phyloP scores from a whole-genome alignment of 2,113 vertebrate genomes.

The Chitala chitala region DNA sequence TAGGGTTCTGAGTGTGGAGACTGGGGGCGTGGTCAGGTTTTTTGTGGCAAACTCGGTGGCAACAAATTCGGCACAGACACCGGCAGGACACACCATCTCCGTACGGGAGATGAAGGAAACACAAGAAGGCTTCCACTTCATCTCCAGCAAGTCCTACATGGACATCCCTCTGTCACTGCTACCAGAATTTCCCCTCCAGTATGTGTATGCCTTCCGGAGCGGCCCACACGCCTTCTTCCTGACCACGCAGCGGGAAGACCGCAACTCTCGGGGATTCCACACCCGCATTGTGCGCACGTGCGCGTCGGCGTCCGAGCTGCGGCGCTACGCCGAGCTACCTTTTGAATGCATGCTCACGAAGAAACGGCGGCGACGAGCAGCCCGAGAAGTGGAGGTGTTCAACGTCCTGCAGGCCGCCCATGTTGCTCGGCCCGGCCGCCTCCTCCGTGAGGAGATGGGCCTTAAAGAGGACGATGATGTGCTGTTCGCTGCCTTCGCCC shows the following conservation, averaged over 20 bases:
- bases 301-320: slow-evolving; percentile 74
- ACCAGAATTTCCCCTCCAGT: slow-evolving; percentile 79
- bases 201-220: slow-evolving; percentile 86
- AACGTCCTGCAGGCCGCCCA: slow-evolving; percentile 88
- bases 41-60: slow-evolving; percentile 86
- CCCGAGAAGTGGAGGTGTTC: slow-evolving; percentile 73
- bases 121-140: slow-evolving; percentile 87
- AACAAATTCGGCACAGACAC: slow-evolving; percentile 38
- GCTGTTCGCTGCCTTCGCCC: slow-evolving; percentile 83
- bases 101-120: slow-evolving; percentile 87
- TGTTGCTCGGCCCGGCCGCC: slow-evolving; percentile 72
- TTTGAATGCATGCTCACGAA: slow-evolving; percentile 89
- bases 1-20: slow-evolving; percentile 79
- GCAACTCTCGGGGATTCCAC: slow-evolving; percentile 76
- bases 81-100: slow-evolving; percentile 74
- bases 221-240: slow-evolving; percentile 87
- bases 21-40: slow-evolving; percentile 78
- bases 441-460: slow-evolving; percentile 73
- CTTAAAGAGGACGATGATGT: slow-evolving; percentile 75
- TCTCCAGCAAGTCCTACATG: slow-evolving; percentile 80
- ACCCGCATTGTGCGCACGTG: slow-evolving; percentile 89
- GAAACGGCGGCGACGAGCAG: slow-evolving; percentile 69
- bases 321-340: slow-evolving; percentile 94
- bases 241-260: slow-evolving; percentile 79
- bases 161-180: slow-evolving; percentile 77